Evolutionary conservation across 2,888 invertebrate genomes (phyloP).

Genomic region (Melieria crassipennis): DNA sequence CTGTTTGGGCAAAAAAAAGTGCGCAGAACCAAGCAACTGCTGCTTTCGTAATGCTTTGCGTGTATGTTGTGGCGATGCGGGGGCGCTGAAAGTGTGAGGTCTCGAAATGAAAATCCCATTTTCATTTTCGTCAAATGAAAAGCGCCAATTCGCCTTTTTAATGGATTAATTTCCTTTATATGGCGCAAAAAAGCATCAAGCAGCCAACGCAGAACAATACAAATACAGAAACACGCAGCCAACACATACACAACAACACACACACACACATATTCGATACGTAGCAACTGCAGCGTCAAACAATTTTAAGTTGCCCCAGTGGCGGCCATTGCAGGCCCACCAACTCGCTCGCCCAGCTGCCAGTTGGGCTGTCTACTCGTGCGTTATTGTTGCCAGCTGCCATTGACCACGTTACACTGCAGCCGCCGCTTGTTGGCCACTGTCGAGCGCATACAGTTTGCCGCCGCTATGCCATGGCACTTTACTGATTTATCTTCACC

Average conservation of each 20-base stretch:
- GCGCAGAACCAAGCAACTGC: too few relatives aligned
- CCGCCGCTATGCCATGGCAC: neutral
- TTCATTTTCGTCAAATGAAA: conserved; percentile 32
- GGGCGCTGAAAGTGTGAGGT: neutral
- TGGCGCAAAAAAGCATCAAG: too few relatives aligned
- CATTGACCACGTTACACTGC: neutral
- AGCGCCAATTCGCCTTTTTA: conserved; percentile 39
- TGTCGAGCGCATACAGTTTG: neutral
- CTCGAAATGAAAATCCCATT: conserved; percentile 21
- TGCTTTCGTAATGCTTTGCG: too few relatives aligned
- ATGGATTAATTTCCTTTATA: conserved; percentile 44
- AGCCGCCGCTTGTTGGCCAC: neutral
- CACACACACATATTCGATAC: neutral
- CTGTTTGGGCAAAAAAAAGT: neutral
- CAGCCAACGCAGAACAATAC: neutral
- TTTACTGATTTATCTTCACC: neutral
- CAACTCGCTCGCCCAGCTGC: neutral
- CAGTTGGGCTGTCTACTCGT: neutral
- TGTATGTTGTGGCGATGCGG: neutral
- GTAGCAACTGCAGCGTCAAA: conserved; percentile 26
- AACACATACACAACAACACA: too few relatives aligned
- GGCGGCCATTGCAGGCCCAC: neutral
- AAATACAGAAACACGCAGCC: conserved; percentile 13
- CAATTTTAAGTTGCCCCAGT: conserved; percentile 33
- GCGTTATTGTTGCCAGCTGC: neutral